Evolutionary conservation across 2,888 invertebrate genomes (phyloP).

Genomic region (Thalpophila matura): DNA sequence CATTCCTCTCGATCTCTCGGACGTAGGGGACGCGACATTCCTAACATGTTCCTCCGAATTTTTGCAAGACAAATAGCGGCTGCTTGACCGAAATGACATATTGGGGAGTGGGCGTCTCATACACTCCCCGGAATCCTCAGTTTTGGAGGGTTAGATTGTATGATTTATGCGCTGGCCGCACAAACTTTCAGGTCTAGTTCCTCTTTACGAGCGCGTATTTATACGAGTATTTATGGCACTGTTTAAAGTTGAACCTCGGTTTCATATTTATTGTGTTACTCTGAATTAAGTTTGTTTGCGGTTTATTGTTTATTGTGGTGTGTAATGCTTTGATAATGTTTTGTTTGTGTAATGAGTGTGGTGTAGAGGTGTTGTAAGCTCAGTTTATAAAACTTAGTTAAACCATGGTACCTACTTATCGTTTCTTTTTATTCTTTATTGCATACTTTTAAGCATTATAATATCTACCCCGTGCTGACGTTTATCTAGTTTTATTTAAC

Average conservation of each 20-base stretch:
- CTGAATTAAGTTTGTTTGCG: constrained; percentile 65
- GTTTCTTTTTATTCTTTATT: too few relatives aligned
- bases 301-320: constrained; percentile 48
- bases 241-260: constrained; percentile 75
- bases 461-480: too few relatives aligned
- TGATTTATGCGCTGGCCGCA: constrained; percentile 73
- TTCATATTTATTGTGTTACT: constrained; percentile 70
- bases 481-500: too few relatives aligned
- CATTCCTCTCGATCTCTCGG: constrained; percentile 65
- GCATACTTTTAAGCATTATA: too few relatives aligned
- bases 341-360: constrained; percentile 13
- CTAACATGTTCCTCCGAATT: constrained; percentile 83
- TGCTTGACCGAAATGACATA: constrained; percentile 88
- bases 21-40: constrained; percentile 79
- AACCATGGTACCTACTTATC: too few relatives aligned
- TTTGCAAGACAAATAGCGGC: constrained; percentile 88
- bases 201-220: constrained; percentile 81
- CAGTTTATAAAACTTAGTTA: not conserved
- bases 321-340: constrained; percentile 33
- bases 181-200: constrained; percentile 71
- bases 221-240: constrained; percentile 79
- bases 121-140: constrained; percentile 80
- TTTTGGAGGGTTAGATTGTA: constrained; percentile 67
- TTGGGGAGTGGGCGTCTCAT: constrained; percentile 79
- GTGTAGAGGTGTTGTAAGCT: too few relatives aligned